A percentile compares a stretch with the other conserved stretches of the same genome.
Conservation (phyloP, 2,888 invertebrate species). For the Chironomus riparius region DNA sequence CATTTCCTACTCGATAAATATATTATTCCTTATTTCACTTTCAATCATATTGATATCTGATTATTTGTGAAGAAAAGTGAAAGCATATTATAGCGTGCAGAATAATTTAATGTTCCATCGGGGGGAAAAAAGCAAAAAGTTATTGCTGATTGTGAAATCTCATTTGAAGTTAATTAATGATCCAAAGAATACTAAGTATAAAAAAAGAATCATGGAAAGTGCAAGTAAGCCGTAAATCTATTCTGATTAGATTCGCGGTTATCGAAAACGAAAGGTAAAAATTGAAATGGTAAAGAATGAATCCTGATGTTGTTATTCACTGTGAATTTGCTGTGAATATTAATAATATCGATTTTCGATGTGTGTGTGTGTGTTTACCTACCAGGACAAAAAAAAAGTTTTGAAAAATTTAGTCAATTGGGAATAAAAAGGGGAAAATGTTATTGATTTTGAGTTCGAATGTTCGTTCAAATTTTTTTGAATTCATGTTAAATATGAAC, state of each 20-base stretch:
- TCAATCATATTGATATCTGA: no score
- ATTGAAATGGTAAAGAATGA: not conserved
- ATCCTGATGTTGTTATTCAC: not conserved
- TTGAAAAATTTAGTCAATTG: no score
- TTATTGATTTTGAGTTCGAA: not conserved
- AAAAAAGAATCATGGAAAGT: not conserved
- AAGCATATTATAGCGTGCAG: no score
- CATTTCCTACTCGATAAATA: not conserved
- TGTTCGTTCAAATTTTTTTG: not conserved
- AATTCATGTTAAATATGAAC: not conserved
- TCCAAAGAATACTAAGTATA: not conserved
- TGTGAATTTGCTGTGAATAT: not conserved
- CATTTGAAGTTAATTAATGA: not conserved
- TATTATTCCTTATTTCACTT: no score
- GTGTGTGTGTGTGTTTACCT: no score
- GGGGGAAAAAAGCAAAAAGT: not conserved
- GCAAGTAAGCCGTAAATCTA: not conserved
- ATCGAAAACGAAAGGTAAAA: not conserved
- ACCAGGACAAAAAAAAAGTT: no score
- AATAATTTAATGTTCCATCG: no score
- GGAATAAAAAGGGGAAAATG: not conserved
- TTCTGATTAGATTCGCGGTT: not conserved
- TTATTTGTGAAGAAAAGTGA: no score
- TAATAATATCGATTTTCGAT: not conserved
- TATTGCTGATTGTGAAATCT: not conserved